Conservation (phyloP, 2,113 vertebrate genomes). For the Chiloscyllium plagiosum region DNA sequence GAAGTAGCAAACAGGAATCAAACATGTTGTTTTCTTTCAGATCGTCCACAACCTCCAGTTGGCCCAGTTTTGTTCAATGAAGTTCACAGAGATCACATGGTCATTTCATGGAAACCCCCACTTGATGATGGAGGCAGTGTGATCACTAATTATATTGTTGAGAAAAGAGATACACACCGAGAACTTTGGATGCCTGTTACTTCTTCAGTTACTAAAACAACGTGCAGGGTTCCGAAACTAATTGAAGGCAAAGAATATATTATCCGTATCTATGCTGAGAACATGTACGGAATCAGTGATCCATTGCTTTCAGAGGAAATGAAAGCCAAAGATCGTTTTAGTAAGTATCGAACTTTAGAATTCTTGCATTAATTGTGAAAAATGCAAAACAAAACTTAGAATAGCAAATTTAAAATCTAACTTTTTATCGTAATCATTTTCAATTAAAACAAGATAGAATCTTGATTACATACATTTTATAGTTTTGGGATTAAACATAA, state of each 20-base stretch:
- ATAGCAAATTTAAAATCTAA: neutral
- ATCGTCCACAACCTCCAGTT: constrained; percentile 85
- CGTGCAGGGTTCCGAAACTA: constrained; percentile 87
- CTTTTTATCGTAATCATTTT: neutral
- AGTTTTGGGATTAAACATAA: constrained; percentile 14
- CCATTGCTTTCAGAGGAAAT: constrained; percentile 88
- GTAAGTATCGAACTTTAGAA: constrained; percentile 57
- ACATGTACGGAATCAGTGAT: constrained; percentile 93
- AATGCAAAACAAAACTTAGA: constrained; percentile 29
- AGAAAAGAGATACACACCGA: constrained; percentile 82
- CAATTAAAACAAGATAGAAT: neutral
- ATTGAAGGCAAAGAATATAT: constrained; percentile 88
- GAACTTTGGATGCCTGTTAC: constrained; percentile 91
- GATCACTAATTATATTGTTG: constrained; percentile 92
- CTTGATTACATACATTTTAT: neutral
- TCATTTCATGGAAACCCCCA: constrained; percentile 94
- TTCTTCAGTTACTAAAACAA: constrained; percentile 79
- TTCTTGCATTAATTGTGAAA: neutral
- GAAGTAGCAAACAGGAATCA: constrained; percentile 1
- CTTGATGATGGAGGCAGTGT: constrained; percentile 83
- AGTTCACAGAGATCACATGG: constrained; percentile 86
- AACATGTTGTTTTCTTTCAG: constrained; percentile 52
- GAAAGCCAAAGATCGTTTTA: constrained; percentile 91
- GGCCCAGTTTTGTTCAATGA: constrained; percentile 92
- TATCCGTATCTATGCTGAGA: constrained; percentile 88